Conservation (phyloP, 1,140 invertebrate genomes). For the Triops cancriformis region DNA sequence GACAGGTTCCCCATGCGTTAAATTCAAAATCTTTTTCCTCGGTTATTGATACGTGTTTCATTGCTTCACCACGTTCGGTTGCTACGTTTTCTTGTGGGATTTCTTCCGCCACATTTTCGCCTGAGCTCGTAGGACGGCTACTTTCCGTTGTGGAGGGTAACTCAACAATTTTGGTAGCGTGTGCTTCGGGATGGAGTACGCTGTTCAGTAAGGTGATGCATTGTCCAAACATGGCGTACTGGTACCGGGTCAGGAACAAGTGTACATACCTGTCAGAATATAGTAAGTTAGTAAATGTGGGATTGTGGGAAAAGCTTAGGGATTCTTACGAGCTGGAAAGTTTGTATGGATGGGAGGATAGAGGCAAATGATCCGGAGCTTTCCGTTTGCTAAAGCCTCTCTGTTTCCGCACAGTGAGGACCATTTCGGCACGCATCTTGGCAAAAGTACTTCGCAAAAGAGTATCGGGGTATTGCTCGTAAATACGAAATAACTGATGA, state of each 20-base stretch:
- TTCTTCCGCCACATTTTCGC: not conserved
- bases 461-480: constrained; percentile 57
- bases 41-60: not conserved
- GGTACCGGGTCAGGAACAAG: constrained; percentile 46
- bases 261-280: constrained; percentile 35
- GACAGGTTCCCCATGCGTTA: not conserved
- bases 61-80: not conserved
- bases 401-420: constrained; percentile 48
- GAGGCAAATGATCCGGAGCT: constrained; percentile 42
- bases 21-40: not conserved
- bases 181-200: not conserved
- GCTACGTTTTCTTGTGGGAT: not conserved
- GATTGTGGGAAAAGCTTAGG: constrained; percentile 14
- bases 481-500: constrained; percentile 59
- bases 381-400: constrained; percentile 32
- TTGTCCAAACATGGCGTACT: constrained; percentile 40
- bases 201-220: constrained; percentile 26
- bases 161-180: not conserved
- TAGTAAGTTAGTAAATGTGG: constrained; percentile 20
- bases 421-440: constrained; percentile 47
- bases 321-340: constrained; percentile 38
- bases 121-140: not conserved
- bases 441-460: constrained; percentile 49
- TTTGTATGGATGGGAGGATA: constrained; percentile 48
- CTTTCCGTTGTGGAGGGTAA: not conserved